phyloP scores from a whole-genome alignment of 2,113 vertebrate species.

The Hippocampus guttulatus region DNA sequence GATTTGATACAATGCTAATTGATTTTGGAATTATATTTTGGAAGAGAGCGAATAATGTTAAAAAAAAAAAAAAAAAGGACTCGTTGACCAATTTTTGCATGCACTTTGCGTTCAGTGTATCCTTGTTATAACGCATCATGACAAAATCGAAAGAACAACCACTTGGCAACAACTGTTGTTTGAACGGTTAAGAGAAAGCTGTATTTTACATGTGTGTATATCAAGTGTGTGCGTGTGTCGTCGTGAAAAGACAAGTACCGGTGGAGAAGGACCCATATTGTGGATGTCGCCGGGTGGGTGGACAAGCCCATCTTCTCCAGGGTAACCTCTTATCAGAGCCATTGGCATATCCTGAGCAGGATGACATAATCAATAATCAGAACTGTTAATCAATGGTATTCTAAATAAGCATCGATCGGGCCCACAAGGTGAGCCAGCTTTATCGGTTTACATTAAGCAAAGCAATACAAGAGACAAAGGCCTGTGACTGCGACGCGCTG shows the following conservation, averaged over 20 bases:
- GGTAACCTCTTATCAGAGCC: conserved; percentile 70
- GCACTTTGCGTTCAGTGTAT: neutral
- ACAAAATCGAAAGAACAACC: conserved; percentile 26
- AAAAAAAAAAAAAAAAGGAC: too few relatives aligned
- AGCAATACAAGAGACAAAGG: conserved; percentile 73
- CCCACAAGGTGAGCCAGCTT: conserved; percentile 76
- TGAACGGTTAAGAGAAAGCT: conserved; percentile 16
- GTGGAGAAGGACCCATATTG: conserved; percentile 16
- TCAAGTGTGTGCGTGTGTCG: conserved; percentile 3
- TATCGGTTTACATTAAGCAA: conserved; percentile 77
- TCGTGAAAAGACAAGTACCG: conserved; percentile 1
- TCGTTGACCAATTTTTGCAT: neutral
- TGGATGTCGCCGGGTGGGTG: conserved; percentile 25
- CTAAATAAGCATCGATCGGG: conserved; percentile 77
- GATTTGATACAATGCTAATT: too few relatives aligned
- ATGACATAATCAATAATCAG: conserved; percentile 79
- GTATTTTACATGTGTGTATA: neutral
- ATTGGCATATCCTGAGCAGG: conserved; percentile 70
- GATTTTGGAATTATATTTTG: too few relatives aligned
- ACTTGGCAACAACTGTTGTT: conserved; percentile 56
- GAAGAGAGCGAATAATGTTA: too few relatives aligned
- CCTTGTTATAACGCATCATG: neutral
- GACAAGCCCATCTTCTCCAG: conserved; percentile 57
- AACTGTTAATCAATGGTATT: conserved; percentile 81
- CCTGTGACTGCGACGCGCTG: conserved; percentile 47